A percentile compares a stretch with the other conserved stretches of the same genome.
phyloP scores from a whole-genome alignment of 2,888 invertebrate genomes.

The Schizotus pectinicornis region DNA sequence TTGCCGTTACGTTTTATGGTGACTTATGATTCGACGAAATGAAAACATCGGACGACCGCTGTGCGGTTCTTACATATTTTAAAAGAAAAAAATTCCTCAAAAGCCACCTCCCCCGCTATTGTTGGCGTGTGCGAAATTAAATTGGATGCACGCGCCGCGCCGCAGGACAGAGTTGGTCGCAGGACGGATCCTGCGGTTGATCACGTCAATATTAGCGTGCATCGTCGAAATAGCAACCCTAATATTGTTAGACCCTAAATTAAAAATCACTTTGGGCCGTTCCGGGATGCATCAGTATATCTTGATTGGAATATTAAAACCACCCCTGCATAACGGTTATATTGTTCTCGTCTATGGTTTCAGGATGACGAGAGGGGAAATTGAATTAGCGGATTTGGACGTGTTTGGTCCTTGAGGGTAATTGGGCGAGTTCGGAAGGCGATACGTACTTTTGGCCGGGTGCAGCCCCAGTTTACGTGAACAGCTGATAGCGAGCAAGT shows the following conservation, averaged over 20 bases:
- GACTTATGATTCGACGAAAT: constrained; percentile 17
- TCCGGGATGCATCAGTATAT: constrained; percentile 33
- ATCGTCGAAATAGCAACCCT: constrained; percentile 33
- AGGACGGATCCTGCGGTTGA: constrained; percentile 19
- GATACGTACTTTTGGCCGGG: background rate
- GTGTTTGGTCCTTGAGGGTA: too few relatives aligned
- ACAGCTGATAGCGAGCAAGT: constrained; percentile 49
- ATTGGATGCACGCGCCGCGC: constrained; percentile 16
- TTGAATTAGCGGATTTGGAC: too few relatives aligned
- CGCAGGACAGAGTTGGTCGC: constrained; percentile 9
- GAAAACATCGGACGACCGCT: constrained; percentile 3
- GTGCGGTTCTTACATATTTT: constrained; percentile 3
- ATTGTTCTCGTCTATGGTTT: constrained; percentile 16
- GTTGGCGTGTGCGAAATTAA: constrained; percentile 24
- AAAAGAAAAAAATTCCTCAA: constrained; percentile 8
- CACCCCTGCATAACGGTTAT: constrained; percentile 12
- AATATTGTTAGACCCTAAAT: constrained; percentile 33
- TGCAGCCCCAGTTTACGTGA: constrained; percentile 12
- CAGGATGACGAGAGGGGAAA: too few relatives aligned
- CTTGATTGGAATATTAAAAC: constrained; percentile 44
- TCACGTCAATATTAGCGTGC: constrained; percentile 25
- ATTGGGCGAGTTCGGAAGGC: too few relatives aligned
- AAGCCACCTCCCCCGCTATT: constrained; percentile 5
- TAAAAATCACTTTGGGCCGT: constrained; percentile 42
- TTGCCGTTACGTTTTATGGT: constrained; percentile 17